Conservation (phyloP, 1,140 invertebrate genomes). For the Pogonus chalceus region DNA sequence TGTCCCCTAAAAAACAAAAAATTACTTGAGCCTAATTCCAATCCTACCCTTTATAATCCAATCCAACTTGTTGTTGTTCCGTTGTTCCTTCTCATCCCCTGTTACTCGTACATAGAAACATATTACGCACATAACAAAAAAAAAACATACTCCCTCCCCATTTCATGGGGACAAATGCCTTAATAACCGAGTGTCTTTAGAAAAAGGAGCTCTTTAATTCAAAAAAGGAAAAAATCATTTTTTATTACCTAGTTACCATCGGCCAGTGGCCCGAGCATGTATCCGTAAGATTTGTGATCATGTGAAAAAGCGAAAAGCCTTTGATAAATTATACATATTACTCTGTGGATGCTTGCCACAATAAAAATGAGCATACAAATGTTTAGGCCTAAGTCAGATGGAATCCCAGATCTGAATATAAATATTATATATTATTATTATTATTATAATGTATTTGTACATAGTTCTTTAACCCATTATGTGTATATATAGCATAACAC, state of each 20-base stretch:
- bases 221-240: not conserved
- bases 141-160: not conserved
- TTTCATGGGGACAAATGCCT: not conserved
- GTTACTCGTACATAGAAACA: not conserved
- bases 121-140: not conserved
- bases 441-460: conserved; percentile 5
- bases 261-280: no score
- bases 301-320: not conserved
- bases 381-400: conserved; percentile 20
- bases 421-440: conserved; percentile 13
- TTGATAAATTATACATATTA: conserved; percentile 9
- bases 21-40: not conserved
- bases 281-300: not conserved
- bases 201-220: not conserved
- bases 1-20: no score
- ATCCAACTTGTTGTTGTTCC: no score
- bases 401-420: conserved; percentile 5
- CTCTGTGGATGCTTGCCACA: conserved; percentile 18
- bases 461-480: not conserved
- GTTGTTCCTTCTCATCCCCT: no score
- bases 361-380: conserved; percentile 22
- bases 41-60: not conserved
- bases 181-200: conserved; percentile 4
- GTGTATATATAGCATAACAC: conserved; percentile 4
- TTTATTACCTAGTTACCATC: conserved; percentile 1